Evolutionary conservation across 1,140 invertebrate genomes (phyloP), one percentile per base, ranked within the genome.

Genomic region (Tetranychus cinnabarinus): DNA sequence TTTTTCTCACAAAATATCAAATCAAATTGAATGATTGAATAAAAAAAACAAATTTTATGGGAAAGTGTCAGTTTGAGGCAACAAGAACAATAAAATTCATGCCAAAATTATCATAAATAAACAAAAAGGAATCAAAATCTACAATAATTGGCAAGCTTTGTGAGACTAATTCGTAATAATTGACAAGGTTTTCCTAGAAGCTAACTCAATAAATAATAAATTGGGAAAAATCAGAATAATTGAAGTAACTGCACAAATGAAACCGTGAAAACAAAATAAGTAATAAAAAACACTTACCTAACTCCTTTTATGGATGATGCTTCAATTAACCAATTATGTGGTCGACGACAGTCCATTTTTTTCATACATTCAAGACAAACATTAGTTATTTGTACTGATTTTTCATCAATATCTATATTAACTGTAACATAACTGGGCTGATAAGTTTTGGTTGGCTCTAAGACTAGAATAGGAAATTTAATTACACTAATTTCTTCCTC

Each of bases 391-490:
- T 88, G 82, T 61, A 92, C 78, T 0, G 85, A 89, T 70, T 89
- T 87, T 15, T 88, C 83, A 71, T 95, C 88, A 7, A 86, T 88
- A 47, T 86, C 88, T 67, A 89, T 78, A 74, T 97, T 93, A 0
- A 96, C 82, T 67, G 88, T 93, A 1, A 96, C 85, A 71, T 93
- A 90, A 70, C 86, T 92, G 2, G 92, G 90, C 82, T 95, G 86
- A 65, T 82, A 85, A 37, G 88, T 82, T 75, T 92, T 91, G 54
- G 82, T 87, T 34, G 89, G 88, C 75, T 98, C 95, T 60, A 93
- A 74, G 66, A 98, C 82, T 33, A 97, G 74, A 46, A 85, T 86
- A 54, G 89, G 88, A 80, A 92, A 92, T 66, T 88, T 74, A 63
- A 92, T 90, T 64, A 77, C 81, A 71, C 81, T 80, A 64, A 82